Percentiles rank a stretch among this genome's conserved stretches.
Conservation (phyloP, 1,140 invertebrate genomes). For the Neodiprion fabricii region DNA sequence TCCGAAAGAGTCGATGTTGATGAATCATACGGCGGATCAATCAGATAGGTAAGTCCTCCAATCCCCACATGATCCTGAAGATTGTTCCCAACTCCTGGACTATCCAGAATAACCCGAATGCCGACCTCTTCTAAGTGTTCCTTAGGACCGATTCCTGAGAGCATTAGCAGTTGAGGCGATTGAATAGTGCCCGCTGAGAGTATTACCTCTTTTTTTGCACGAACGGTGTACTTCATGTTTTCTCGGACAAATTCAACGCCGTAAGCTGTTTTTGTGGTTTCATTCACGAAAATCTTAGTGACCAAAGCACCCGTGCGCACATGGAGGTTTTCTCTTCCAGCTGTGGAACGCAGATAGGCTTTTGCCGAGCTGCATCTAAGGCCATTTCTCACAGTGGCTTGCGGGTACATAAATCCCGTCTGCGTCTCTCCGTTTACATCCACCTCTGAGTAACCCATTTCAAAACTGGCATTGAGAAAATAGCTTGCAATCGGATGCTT, state of each 20-base stretch:
- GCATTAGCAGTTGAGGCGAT: constrained; percentile 82
- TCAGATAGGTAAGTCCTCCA: constrained; percentile 66
- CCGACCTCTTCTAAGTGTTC: constrained; percentile 64
- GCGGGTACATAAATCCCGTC: constrained; percentile 74
- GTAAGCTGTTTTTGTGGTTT: constrained; percentile 61
- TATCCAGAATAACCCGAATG: constrained; percentile 61
- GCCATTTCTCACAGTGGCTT: constrained; percentile 84
- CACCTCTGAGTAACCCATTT: constrained; percentile 73
- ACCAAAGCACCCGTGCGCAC: constrained; percentile 71
- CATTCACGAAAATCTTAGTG: constrained; percentile 69
- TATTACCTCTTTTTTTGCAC: constrained; percentile 72
- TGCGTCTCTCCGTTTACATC: constrained; percentile 81
- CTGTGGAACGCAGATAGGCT: constrained; percentile 77
- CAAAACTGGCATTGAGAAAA: constrained; percentile 72
- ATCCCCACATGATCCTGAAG: constrained; percentile 80
- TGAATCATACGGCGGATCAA: constrained; percentile 56
- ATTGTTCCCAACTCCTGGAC: constrained; percentile 81
- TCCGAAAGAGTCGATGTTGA: constrained; percentile 62
- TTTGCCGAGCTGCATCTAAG: constrained; percentile 82
- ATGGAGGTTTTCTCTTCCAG: constrained; percentile 76
- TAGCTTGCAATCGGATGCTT: constrained; percentile 68
- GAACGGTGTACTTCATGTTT: constrained; percentile 56
- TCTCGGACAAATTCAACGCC: constrained; percentile 70
- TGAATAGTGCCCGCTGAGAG: constrained; percentile 75
- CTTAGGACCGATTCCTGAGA: constrained; percentile 77